Evolutionary conservation across 2,888 invertebrate species (phyloP).

Genomic region (Mactromeris polynyma): DNA sequence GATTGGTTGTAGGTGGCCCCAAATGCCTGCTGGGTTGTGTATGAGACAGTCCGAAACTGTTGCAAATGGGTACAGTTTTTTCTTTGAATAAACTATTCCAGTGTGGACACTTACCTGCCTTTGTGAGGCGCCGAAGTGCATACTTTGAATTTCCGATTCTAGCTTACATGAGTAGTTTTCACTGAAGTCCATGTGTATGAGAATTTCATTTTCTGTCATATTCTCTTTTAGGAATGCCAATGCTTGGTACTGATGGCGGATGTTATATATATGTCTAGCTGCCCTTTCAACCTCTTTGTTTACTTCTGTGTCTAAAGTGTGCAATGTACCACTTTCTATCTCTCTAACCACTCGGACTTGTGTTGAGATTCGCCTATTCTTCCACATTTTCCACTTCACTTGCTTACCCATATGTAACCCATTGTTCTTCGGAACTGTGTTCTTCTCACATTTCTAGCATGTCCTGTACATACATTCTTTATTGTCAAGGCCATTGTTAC

Average conservation of each 20-base stretch:
- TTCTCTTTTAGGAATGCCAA: not conserved
- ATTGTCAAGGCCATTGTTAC: not conserved
- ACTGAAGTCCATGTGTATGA: not conserved
- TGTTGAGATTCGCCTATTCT: not conserved
- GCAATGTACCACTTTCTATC: not conserved
- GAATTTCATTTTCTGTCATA: not conserved
- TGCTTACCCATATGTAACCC: not conserved
- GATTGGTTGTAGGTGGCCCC: not conserved
- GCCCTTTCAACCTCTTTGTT: not conserved
- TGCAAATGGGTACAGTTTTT: not conserved
- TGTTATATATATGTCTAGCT: not conserved
- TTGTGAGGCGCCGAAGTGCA: not conserved
- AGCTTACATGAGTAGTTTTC: not conserved
- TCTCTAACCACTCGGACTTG: too few species aligned
- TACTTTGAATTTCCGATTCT: not conserved
- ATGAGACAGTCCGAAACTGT: not conserved
- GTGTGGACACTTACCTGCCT: not conserved
- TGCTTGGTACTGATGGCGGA: not conserved
- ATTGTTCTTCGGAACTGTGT: not conserved
- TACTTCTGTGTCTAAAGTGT: not conserved
- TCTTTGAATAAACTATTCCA: not conserved
- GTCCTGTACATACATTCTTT: not conserved
- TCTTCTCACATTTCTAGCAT: not conserved
- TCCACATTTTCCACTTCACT: not conserved
- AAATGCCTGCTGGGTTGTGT: not conserved